Evolutionary conservation across 2,888 invertebrate genomes (phyloP), one percentile per base, ranked within the genome.

Genomic region (Acanthosepion esculentum): DNA sequence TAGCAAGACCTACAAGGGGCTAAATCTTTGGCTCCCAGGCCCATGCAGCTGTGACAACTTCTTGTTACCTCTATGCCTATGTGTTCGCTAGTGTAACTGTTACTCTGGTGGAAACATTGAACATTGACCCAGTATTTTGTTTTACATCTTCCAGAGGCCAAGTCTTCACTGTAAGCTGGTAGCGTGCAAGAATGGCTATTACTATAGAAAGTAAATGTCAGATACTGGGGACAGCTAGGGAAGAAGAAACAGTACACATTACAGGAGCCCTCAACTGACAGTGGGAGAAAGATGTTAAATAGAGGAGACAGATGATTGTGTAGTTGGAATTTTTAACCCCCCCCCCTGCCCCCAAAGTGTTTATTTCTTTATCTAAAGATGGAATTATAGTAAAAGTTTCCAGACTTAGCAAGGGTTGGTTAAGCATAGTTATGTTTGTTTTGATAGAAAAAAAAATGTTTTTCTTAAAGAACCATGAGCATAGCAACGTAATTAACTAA

Each of bases 101-200:
- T 78, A 33, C 78, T 78, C 78, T n/a, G 78, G n/a, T 78, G n/a
- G n/a, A 78, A 78, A 78, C 78, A 78, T 78, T 78, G 78, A 78
- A 78, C n/a, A 78, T 78, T 78, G n/a, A 78, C 78, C 78, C 78
- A n/a, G 78, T 78, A 78, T 78, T 78, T 33, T 78, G 78, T 78
- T 78, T 78, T 78, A 78, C 78, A 33, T 33, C 78, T 78, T 78
- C 78, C 78, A 78, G n/a, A n/a, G n/a, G 78, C n/a, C n/a, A 15
- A n/a, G 78, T 78, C 78, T 78, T 29, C 29, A 78, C 78, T 29
- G 78, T 78, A 29, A 78, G 78, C 78, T 78, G 78, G 78, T 78
- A 15, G 78, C 33, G 12, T 78, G 78, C n/a, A 78, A 78, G 78
- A 78, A 33, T 78, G 78, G 33, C 78, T 78, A 78, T 78, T 78